Evolutionary conservation across 64 coral and sea anemone species (phyloP).

Genomic region (Montipora foliosa): DNA sequence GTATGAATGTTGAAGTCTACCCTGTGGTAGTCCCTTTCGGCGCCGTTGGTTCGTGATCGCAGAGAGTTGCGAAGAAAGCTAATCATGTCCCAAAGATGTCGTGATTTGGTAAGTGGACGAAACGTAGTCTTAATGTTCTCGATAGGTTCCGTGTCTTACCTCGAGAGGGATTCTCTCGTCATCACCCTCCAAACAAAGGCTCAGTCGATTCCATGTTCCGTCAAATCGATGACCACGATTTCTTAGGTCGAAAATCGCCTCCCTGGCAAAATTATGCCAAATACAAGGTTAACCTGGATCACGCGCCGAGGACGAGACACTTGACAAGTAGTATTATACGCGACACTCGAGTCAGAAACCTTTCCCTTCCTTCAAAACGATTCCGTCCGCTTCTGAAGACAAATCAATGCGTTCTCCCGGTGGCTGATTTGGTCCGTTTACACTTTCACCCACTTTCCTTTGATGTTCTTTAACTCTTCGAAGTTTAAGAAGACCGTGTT

Average conservation of each 20-base stretch:
- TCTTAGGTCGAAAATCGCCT: background rate
- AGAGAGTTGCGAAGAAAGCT: constrained; percentile 83
- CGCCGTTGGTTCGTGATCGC: constrained; percentile 64
- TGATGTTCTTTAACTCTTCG: background rate
- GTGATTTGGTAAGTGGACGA: constrained; percentile 15
- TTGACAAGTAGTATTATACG: constrained; percentile 27
- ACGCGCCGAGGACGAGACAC: constrained; percentile 31
- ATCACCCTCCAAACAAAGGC: background rate
- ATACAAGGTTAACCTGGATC: background rate
- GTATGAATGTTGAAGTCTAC: constrained; percentile 84
- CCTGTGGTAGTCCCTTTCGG: constrained; percentile 80
- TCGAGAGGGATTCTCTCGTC: constrained; percentile 1
- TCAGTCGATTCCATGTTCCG: background rate
- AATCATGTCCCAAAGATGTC: constrained; percentile 73
- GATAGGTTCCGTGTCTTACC: constrained; percentile 10
- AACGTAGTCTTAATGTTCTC: constrained; percentile 21
- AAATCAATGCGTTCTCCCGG: background rate
- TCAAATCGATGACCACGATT: background rate
- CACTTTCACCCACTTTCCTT: background rate
- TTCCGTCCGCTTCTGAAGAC: constrained; percentile 11
- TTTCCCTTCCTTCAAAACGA: constrained; percentile 42
- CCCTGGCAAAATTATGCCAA: background rate
- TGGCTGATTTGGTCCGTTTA: background rate
- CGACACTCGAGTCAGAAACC: constrained; percentile 4
- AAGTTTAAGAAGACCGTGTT: constrained; percentile 33